Conservation (phyloP, 2,113 vertebrate species). For the Oryzias melastigma region DNA sequence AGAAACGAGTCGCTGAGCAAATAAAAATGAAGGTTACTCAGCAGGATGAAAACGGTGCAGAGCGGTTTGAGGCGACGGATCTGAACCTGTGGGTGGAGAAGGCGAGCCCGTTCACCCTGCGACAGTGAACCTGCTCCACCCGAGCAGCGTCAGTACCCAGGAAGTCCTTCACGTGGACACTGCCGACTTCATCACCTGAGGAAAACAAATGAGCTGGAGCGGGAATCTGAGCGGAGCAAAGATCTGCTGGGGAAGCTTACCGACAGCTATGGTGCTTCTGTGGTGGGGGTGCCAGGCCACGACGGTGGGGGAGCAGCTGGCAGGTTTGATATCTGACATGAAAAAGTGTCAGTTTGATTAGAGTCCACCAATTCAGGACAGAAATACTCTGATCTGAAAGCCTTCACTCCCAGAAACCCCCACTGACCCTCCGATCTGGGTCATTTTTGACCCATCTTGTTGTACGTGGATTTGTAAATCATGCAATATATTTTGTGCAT, state of each 20-base stretch:
- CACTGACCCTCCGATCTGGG: no score
- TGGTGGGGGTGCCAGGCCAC: conserved; percentile 90
- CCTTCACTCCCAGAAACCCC: no score
- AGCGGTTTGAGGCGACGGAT: not conserved
- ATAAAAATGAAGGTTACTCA: not conserved
- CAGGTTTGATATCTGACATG: conserved; percentile 75
- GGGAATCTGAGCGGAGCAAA: not conserved
- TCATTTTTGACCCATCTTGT: no score
- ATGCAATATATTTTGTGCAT: no score
- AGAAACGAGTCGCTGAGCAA: conserved; percentile 80
- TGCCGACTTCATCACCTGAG: conserved; percentile 88
- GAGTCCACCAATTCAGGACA: no score
- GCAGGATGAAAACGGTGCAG: not conserved
- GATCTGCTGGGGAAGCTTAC: conserved; percentile 69
- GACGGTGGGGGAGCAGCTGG: conserved; percentile 81
- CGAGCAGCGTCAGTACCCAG: conserved; percentile 74
- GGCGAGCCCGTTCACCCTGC: conserved; percentile 80
- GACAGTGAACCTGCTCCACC: conserved; percentile 76
- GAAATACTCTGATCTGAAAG: no score
- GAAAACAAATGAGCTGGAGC: not conserved
- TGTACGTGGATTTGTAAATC: no score
- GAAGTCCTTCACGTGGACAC: conserved; percentile 83
- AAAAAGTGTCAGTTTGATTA: not conserved
- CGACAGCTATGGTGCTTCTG: conserved; percentile 84
- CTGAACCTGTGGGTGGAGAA: conserved; percentile 89